phyloP scores from a whole-genome alignment of 1,140 invertebrate species.

The Leptopilina boulardi region DNA sequence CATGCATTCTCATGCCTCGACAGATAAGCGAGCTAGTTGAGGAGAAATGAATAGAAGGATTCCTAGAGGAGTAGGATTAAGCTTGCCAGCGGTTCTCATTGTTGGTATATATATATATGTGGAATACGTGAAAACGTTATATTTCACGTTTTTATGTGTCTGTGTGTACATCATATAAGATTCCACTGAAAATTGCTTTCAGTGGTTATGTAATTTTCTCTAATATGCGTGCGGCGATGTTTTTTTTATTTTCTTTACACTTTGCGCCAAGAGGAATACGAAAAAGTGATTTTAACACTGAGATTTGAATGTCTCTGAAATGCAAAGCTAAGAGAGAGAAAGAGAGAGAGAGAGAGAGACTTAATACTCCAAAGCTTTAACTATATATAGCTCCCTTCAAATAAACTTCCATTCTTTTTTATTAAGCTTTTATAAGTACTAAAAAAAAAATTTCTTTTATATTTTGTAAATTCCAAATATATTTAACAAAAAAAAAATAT shows the following conservation, averaged over 20 bases:
- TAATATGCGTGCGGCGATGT: conserved; percentile 4
- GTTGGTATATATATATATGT: neutral
- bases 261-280: neutral
- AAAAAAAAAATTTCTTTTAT: neutral
- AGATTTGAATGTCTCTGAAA: conserved; percentile 17
- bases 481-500: no score
- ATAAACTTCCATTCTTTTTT: conserved; percentile 2
- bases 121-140: neutral
- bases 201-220: conserved; percentile 17
- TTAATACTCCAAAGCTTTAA: conserved; percentile 9
- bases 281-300: conserved; percentile 17
- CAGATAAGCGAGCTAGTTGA: conserved; percentile 24
- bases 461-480: neutral
- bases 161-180: neutral
- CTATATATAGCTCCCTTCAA: neutral
- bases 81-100: conserved; percentile 20
- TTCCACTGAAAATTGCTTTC: conserved; percentile 11
- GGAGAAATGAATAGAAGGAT: conserved; percentile 19
- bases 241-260: neutral
- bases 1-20: conserved; percentile 15
- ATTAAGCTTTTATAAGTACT: neutral
- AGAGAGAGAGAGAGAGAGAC: neutral
- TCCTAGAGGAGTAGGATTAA: conserved; percentile 27
- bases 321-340: neutral
- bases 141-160: no score